Evolutionary conservation across 2,797 vertebrate species (phyloP).

Genomic region (Chrosomus eos): DNA sequence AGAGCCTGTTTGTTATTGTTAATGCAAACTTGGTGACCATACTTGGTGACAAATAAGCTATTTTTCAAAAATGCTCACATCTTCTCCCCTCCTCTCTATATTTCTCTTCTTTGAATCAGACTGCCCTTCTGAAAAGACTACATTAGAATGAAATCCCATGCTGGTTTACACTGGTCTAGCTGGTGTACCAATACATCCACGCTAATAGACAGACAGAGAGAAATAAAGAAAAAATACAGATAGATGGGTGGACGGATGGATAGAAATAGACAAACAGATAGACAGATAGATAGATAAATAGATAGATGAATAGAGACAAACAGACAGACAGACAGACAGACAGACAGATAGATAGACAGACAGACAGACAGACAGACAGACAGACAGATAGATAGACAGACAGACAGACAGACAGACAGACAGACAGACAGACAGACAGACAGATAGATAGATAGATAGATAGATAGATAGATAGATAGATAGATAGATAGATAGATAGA

Average conservation of each 20-base stretch:
- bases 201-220: neutral
- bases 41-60: neutral
- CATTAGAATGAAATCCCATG: neutral
- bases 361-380: too few species aligned
- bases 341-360: neutral
- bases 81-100: neutral
- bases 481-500: neutral
- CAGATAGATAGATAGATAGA: neutral
- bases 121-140: neutral
- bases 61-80: slow-evolving; percentile 8
- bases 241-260: rapidly evolving
- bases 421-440: rapidly evolving
- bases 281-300: neutral
- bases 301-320: neutral
- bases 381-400: neutral
- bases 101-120: slow-evolving; percentile 3
- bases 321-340: too few species aligned
- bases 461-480: neutral
- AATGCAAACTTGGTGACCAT: neutral
- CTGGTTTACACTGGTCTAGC: slow-evolving; percentile 2
- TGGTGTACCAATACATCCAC: neutral
- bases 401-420: neutral
- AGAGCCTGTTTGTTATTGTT: slow-evolving; percentile 12
- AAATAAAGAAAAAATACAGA: neutral
- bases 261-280: neutral